Percentiles rank a stretch among this genome's conserved stretches.
phyloP scores from a whole-genome alignment of 2,888 invertebrate species.

The Macaria liturata region DNA sequence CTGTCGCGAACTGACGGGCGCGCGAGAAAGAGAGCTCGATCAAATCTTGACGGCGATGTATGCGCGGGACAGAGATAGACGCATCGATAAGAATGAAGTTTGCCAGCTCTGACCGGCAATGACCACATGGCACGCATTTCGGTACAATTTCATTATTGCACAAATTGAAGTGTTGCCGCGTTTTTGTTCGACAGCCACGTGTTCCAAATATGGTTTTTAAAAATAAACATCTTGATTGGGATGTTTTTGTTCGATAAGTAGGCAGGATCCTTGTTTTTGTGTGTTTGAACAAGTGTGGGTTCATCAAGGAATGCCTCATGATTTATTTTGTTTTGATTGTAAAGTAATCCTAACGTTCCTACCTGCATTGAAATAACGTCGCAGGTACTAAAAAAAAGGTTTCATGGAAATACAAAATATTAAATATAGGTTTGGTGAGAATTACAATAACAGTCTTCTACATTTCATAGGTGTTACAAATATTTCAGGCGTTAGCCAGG shows the following conservation, averaged over 20 bases:
- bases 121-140: slow-evolving; percentile 77
- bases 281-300: slow-evolving; percentile 31
- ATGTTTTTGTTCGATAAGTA: slow-evolving; percentile 35
- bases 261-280: slow-evolving; percentile 32
- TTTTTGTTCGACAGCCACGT: slow-evolving; percentile 71
- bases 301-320: slow-evolving; percentile 7
- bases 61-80: slow-evolving; percentile 51
- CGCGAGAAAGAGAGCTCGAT: slow-evolving; percentile 59
- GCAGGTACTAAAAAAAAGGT: too few relatives aligned
- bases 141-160: slow-evolving; percentile 63
- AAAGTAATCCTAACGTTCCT: slow-evolving; percentile 1
- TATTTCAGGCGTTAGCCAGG: too few relatives aligned
- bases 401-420: too few relatives aligned
- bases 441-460: too few relatives aligned
- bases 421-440: too few relatives aligned
- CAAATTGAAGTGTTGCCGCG: slow-evolving; percentile 72
- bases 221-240: slow-evolving; percentile 45
- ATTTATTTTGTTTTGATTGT: slow-evolving; percentile 16
- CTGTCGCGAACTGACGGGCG: slow-evolving; percentile 60
- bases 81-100: slow-evolving; percentile 57
- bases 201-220: slow-evolving; percentile 55
- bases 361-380: not conserved
- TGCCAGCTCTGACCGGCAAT: slow-evolving; percentile 58
- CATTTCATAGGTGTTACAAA: too few relatives aligned
- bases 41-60: slow-evolving; percentile 41